phyloP scores from a whole-genome alignment of 1,140 invertebrate genomes.

The Dysdera silvatica region DNA sequence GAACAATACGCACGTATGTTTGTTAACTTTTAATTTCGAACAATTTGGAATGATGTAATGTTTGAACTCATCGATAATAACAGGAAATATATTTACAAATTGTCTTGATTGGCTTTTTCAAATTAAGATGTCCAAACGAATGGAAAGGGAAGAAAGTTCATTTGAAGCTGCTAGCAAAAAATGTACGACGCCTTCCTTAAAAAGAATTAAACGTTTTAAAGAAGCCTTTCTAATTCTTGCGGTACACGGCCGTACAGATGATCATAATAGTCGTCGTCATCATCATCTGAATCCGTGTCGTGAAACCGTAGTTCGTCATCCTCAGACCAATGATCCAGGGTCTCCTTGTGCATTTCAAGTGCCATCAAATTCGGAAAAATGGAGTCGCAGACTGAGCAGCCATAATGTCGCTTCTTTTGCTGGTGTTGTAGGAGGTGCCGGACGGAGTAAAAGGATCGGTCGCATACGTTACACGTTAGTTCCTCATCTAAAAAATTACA shows the following conservation, averaged over 20 bases:
- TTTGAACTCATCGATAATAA: too few relatives aligned
- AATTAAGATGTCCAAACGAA: too few relatives aligned
- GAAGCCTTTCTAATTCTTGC: constrained; percentile 14
- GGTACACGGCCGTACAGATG: neutral
- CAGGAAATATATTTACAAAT: too few relatives aligned
- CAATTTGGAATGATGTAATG: too few relatives aligned
- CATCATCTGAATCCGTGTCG: constrained; percentile 8
- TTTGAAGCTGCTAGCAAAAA: too few relatives aligned
- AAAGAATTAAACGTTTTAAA: too few relatives aligned
- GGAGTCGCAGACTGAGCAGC: constrained; percentile 69
- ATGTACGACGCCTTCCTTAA: too few relatives aligned
- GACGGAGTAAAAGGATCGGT: constrained; percentile 59
- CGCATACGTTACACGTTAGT: constrained; percentile 69
- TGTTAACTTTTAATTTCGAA: too few relatives aligned
- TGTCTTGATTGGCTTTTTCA: too few relatives aligned
- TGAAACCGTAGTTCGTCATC: constrained; percentile 41
- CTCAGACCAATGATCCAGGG: constrained; percentile 63
- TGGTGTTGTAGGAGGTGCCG: constrained; percentile 62
- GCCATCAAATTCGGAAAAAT: constrained; percentile 67
- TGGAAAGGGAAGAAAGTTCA: too few relatives aligned
- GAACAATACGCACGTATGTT: too few relatives aligned
- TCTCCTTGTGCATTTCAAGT: constrained; percentile 68
- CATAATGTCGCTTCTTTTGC: constrained; percentile 68
- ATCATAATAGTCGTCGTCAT: constrained; percentile 9
- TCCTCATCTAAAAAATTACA: too few relatives aligned